Evolutionary conservation across 1,140 invertebrate species (phyloP), one percentile per base, ranked within the genome.

Genomic region (Drosophila suzukii): DNA sequence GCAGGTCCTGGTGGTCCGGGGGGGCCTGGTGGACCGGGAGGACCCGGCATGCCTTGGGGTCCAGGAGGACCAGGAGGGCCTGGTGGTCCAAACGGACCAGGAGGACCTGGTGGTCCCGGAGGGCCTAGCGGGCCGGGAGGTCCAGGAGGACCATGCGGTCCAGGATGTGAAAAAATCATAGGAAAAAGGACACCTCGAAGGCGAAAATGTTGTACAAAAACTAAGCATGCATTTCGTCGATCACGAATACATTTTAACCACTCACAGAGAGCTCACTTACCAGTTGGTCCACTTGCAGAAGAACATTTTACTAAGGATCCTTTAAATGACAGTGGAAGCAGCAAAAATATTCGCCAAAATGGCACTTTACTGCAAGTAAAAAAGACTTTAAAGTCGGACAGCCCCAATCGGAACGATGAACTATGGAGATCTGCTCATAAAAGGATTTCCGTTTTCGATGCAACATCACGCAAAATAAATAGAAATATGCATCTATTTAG

Each of bases 1-100:
- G 24, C 11, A 1, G 46, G 46, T 1, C 44, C 44, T 24, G 44
- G 44, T 1, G 44, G 44, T n/a, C 46, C 24, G 0, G 46, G 24
- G 1, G 46, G 46, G 6, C 46, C 46, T 27, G 46, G 46, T 30
- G 46, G 46, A 7, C 46, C 46, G 4, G 46, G 46, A 5, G 46
- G 46, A n/a, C 46, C 46, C 3, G 46, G 46, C 5, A 49, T 30
- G 24, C 46, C 46, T n/a, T 49, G 46, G 46, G 46, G 46, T n/a
- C 46, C 46, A 7, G 46, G 24, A 49, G 46, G 46, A n/a, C 46
- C 46, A n/a, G 46, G 46, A 13, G 46, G 46, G 6, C 24, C 24
- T 27, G 20, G 24, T 47, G 46, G 46, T n/a, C 20, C 24, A 30
- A n/a, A 49, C 11, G 46, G 46, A 30, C 46, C 46, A 4, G 46